Conservation (phyloP, 2,888 invertebrate genomes). For the Carcina quercana region DNA sequence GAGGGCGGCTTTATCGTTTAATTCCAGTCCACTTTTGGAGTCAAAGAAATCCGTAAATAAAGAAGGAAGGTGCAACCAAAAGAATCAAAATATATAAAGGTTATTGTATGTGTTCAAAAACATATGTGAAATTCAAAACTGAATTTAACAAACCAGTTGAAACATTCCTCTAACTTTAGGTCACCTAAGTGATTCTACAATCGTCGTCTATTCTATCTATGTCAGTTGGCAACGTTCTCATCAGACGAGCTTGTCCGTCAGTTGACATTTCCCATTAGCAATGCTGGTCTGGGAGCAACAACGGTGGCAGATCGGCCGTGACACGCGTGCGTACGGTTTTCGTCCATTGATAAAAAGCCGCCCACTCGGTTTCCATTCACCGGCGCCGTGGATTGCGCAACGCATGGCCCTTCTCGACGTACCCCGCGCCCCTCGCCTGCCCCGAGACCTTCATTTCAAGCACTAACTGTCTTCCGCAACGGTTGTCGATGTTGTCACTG, state of each 20-base stretch:
- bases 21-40: too few species aligned
- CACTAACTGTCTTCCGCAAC: slow-evolving; percentile 39
- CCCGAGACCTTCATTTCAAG: slow-evolving; percentile 41
- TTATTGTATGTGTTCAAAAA: too few species aligned
- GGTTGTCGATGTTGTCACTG: slow-evolving; percentile 15
- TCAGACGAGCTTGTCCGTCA: slow-evolving; percentile 11
- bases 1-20: too few species aligned
- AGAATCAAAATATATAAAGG: too few species aligned
- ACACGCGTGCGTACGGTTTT: slow-evolving; percentile 67
- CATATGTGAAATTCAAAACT: too few species aligned
- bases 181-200: too few species aligned
- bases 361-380: slow-evolving; percentile 67
- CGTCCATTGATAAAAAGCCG: slow-evolving; percentile 71
- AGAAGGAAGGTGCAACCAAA: too few species aligned
- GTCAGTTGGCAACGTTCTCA: too few species aligned
- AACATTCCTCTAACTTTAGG: too few species aligned
- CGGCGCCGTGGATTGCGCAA: slow-evolving; percentile 64
- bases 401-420: slow-evolving; percentile 34
- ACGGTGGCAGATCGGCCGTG: slow-evolving; percentile 47
- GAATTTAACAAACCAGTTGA: too few species aligned
- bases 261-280: slow-evolving; percentile 61
- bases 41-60: too few species aligned
- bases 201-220: too few species aligned
- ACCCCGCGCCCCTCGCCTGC: slow-evolving; percentile 20
- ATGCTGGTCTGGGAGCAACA: slow-evolving; percentile 38